Conservation (phyloP, 1,140 invertebrate genomes). For the Papilio aristodemus region DNA sequence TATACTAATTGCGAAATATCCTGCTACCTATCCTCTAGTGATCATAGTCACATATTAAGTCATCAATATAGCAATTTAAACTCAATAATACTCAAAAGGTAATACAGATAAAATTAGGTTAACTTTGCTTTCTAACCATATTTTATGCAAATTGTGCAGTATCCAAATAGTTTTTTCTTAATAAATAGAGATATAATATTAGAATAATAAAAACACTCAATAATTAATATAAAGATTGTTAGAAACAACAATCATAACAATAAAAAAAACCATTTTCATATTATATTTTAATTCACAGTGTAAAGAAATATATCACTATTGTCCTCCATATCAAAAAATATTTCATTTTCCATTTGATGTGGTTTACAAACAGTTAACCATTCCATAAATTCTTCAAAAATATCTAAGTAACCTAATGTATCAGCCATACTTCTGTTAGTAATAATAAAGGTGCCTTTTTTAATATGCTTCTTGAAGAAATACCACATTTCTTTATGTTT, state of each 20-base stretch:
- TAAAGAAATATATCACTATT: slow-evolving; percentile 73
- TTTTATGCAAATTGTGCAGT: too few relatives aligned
- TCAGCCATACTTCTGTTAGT: slow-evolving; percentile 81
- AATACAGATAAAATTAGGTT: too few relatives aligned
- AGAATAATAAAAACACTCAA: too few relatives aligned
- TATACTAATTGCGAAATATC: too few relatives aligned
- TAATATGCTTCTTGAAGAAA: slow-evolving; percentile 81
- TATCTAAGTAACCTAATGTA: slow-evolving; percentile 77
- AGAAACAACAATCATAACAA: not conserved
- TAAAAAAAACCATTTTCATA: not conserved
- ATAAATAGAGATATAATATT: too few relatives aligned
- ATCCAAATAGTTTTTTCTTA: too few relatives aligned
- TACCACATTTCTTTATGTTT: slow-evolving; percentile 83
- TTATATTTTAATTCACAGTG: slow-evolving; percentile 61
- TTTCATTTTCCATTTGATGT: slow-evolving; percentile 71
- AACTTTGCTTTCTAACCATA: too few relatives aligned
- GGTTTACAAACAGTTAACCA: slow-evolving; percentile 78
- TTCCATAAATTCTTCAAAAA: slow-evolving; percentile 74
- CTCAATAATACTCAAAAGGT: too few relatives aligned
- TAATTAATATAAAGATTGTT: not conserved
- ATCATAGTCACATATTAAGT: too few relatives aligned
- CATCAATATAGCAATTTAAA: too few relatives aligned
- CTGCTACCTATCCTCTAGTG: too few relatives aligned
- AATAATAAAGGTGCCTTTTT: slow-evolving; percentile 81
- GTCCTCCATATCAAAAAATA: slow-evolving; percentile 71